phyloP scores from a whole-genome alignment of 1,140 invertebrate species.

The Aphidius ervi region DNA sequence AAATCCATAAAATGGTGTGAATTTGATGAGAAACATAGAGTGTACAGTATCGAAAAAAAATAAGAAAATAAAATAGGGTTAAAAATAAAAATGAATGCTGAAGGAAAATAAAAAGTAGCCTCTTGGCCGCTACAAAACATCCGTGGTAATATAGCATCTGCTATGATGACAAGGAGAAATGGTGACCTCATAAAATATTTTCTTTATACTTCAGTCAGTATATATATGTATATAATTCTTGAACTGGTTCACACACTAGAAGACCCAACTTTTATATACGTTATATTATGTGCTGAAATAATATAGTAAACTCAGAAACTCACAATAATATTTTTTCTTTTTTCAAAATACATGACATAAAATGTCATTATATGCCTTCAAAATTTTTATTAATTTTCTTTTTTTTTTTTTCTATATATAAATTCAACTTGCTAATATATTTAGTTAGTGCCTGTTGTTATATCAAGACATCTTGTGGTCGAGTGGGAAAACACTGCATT shows the following conservation, averaged over 20 bases:
- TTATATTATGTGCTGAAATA: too few species aligned
- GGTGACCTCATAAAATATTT: constrained; percentile 25
- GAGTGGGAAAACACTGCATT: too few species aligned
- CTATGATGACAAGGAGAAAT: constrained; percentile 3
- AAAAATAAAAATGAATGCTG: neutral
- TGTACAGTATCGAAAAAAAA: neutral
- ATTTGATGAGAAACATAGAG: constrained; percentile 9
- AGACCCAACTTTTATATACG: too few species aligned
- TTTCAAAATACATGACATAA: too few species aligned
- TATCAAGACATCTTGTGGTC: too few species aligned
- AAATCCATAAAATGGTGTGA: neutral
- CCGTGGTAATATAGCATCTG: constrained; percentile 1
- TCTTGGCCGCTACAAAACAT: constrained; percentile 1
- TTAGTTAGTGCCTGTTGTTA: too few species aligned
- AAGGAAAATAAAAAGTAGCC: neutral
- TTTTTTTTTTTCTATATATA: too few species aligned
- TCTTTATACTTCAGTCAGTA: constrained; percentile 5
- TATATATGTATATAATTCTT: constrained; percentile 1
- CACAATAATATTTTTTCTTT: too few species aligned
- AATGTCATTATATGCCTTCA: too few species aligned
- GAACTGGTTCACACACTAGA: constrained; percentile 1
- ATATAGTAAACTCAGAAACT: too few species aligned
- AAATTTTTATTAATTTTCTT: too few species aligned
- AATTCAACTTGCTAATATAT: too few species aligned
- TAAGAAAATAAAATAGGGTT: neutral